Conservation (phyloP, 2,797 vertebrate species). For the Sebastes kiyomatsui region DNA sequence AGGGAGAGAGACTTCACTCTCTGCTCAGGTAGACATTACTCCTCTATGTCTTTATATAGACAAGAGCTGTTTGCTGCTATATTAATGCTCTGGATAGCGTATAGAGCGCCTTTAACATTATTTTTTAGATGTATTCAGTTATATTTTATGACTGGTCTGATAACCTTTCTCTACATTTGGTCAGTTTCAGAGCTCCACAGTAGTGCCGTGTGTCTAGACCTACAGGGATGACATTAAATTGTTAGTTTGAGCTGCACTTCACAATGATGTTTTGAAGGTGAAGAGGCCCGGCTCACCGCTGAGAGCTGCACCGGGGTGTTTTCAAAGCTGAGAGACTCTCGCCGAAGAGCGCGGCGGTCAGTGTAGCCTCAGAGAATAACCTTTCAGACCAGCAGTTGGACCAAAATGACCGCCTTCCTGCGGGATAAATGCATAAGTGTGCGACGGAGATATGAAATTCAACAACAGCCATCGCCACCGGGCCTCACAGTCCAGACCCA, state of each 20-base stretch:
- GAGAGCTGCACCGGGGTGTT: not conserved
- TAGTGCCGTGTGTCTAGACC: not conserved
- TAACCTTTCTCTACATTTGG: not conserved
- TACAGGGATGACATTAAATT: not conserved
- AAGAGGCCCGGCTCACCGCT: not conserved
- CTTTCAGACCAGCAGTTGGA: not conserved
- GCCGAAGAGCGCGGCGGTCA: not conserved
- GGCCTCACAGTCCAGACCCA: conserved; percentile 12
- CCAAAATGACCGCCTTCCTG: not conserved
- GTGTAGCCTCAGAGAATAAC: conserved; percentile 4
- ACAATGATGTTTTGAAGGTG: not conserved
- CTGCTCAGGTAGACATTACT: too few relatives aligned
- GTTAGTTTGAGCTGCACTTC: not conserved
- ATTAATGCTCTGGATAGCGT: too few relatives aligned
- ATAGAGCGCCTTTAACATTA: not conserved
- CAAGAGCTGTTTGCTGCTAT: too few relatives aligned
- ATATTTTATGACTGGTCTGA: not conserved
- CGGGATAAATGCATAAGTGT: conserved; percentile 26
- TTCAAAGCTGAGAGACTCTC: conserved; percentile 14
- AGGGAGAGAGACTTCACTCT: too few relatives aligned
- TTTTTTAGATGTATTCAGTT: not conserved
- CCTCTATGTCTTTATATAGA: too few relatives aligned
- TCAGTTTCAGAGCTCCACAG: not conserved
- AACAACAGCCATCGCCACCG: conserved; percentile 10
- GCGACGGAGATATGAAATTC: conserved; percentile 10